Conservation (phyloP, 2,797 vertebrate species). For the Danio albolineatus region DNA sequence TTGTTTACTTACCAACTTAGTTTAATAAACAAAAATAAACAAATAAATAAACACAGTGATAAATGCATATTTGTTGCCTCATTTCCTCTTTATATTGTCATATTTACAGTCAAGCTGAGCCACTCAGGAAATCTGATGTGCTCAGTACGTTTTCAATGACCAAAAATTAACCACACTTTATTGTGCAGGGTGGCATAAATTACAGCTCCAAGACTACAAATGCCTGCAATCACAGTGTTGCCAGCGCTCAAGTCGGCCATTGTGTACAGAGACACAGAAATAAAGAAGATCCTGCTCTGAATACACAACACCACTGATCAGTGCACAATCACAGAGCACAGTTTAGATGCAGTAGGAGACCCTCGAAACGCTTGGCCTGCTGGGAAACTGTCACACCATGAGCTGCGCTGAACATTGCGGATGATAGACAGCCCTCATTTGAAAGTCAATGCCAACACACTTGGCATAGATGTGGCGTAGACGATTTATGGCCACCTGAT, state of each 20-base stretch:
- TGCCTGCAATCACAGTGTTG: neutral
- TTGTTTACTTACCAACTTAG: too few relatives aligned
- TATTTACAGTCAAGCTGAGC: neutral
- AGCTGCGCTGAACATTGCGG: conserved; percentile 73
- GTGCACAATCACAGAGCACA: conserved; percentile 51
- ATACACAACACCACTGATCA: conserved; percentile 1
- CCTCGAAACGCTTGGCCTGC: conserved; percentile 25
- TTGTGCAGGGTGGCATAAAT: neutral
- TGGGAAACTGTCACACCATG: conserved; percentile 70
- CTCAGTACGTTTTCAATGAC: neutral
- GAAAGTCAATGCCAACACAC: conserved; percentile 76
- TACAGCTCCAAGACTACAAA: neutral
- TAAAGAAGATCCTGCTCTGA: conserved; percentile 12
- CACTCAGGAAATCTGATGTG: neutral
- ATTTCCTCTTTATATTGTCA: neutral
- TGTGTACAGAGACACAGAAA: neutral
- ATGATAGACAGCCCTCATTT: conserved; percentile 76
- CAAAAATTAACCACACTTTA: neutral
- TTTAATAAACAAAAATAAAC: too few relatives aligned
- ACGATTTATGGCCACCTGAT: conserved; percentile 69
- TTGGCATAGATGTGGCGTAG: conserved; percentile 64
- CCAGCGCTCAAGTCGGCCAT: neutral
- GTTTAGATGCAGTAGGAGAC: conserved; percentile 14
- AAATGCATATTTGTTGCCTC: neutral
- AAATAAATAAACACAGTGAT: too few relatives aligned